Evolutionary conservation across 2,797 vertebrate genomes (phyloP), one percentile per base, ranked within the genome.

Genomic region (Parauchenoglanis punctatus): DNA sequence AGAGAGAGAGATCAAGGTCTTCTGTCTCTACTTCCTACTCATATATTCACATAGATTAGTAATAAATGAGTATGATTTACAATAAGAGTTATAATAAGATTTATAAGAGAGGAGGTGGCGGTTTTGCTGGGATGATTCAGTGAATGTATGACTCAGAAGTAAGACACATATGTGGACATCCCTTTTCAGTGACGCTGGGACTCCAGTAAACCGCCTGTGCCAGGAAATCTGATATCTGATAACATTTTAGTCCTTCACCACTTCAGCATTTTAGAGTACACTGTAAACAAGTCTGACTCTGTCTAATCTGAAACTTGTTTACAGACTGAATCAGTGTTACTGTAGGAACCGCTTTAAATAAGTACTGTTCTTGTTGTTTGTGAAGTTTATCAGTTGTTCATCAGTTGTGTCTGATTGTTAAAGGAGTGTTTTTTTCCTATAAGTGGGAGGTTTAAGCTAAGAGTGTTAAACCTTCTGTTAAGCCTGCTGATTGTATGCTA

Each of bases 41-140:
- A 35, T 78, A 63, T 65, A 35, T 85, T 63, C 23, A 61, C 61
- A 76, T 35, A 84, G 3, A 83, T 65, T 84, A 68, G 63, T 70
- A 86, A 86, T 68, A 67, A 78, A 78, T 72, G 84, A 65, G 73
- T 65, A 40, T 76, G 72, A 61, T 88, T 75, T 68, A 35, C 17
- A 54, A 75, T 28, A 54, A 65, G 75, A 1, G 11, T 54, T 77
- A 85, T 65, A 68, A 54, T 83, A 52, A 58, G 72, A 65, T 85
- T 31, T 23, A 65, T 8, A 31, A 40, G 54, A 40, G 40, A 10
- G 56, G 58, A 75, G 67, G 49, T 7, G 18, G 44, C n/a, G n/a
- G 49, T 59, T 75, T 65, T 25, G 49, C 61, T 40, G 49, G 18
- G 82, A 35, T 84, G 82, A 87, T 88, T 81, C 83, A 85, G 56